Evolutionary conservation across 2,113 vertebrate genomes (phyloP).

Genomic region (Reinhardtius hippoglossoides): DNA sequence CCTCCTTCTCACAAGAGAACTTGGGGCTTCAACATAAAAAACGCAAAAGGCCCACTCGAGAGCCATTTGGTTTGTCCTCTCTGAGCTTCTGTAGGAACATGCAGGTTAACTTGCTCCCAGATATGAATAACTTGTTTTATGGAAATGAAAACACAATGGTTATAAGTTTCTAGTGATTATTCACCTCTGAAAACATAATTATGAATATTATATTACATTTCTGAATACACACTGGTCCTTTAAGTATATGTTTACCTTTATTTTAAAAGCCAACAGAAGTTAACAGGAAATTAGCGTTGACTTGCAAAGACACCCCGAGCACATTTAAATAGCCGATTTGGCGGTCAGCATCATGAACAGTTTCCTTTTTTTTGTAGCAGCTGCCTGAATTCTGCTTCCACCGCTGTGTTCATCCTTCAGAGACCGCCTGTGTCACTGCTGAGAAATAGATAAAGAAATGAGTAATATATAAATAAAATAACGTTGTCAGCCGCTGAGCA

Average conservation of each 20-base stretch:
- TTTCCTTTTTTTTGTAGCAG: not conserved
- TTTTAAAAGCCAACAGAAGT: not conserved
- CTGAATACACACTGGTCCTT: not conserved
- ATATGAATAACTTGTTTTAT: no score
- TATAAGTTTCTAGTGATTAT: not conserved
- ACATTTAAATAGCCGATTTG: not conserved
- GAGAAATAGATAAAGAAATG: slow-evolving; percentile 1
- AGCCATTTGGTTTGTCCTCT: no score
- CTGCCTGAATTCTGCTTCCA: not conserved
- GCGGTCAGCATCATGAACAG: slow-evolving; percentile 14
- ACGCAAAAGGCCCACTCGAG: no score
- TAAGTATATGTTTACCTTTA: not conserved
- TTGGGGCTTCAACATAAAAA: no score
- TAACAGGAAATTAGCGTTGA: slow-evolving; percentile 15
- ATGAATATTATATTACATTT: no score
- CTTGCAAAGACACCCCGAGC: not conserved
- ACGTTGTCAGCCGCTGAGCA: not conserved
- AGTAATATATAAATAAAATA: slow-evolving; percentile 6
- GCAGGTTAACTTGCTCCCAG: no score
- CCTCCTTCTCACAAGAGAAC: no score
- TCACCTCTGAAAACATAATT: no score
- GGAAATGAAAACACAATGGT: not conserved
- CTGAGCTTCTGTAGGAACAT: no score
- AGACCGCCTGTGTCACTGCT: not conserved
- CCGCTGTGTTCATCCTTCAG: not conserved